phyloP scores from a whole-genome alignment of 2,888 invertebrate genomes.

The Empis livida region DNA sequence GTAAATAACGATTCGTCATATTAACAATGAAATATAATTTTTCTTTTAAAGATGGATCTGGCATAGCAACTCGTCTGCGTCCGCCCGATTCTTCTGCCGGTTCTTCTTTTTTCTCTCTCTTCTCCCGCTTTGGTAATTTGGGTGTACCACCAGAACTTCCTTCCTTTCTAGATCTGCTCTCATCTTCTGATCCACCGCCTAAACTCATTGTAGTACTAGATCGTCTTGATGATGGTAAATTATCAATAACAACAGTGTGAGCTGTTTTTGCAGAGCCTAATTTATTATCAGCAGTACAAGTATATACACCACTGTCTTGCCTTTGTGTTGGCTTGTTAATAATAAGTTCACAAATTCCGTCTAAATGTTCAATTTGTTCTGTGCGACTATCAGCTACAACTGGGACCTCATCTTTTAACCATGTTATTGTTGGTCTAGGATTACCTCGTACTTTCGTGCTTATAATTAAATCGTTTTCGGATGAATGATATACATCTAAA shows the following conservation, averaged over 20 bases:
- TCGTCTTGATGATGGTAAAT: constrained; percentile 27
- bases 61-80: constrained; percentile 39
- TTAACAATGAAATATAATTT: constrained; percentile 32
- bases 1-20: constrained; percentile 31
- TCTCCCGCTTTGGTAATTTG: constrained; percentile 4
- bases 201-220: constrained; percentile 24
- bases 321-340: constrained; percentile 48
- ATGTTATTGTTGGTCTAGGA: constrained; percentile 55
- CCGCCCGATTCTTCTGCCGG: constrained; percentile 36
- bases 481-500: constrained; percentile 55
- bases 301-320: constrained; percentile 41
- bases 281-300: constrained; percentile 52
- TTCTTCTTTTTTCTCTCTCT: constrained; percentile 18
- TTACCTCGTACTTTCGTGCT: constrained; percentile 70
- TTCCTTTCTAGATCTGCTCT: constrained; percentile 18
- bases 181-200: constrained; percentile 10
- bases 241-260: constrained; percentile 44
- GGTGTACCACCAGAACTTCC: constrained; percentile 11
- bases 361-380: constrained; percentile 56
- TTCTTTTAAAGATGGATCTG: constrained; percentile 37
- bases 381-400: constrained; percentile 43
- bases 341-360: constrained; percentile 61
- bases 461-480: constrained; percentile 60
- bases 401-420: constrained; percentile 57
- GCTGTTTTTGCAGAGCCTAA: constrained; percentile 60